Base-by-base conservation (phyloP, 2,797 vertebrate genomes). In the Graptemys geographica region DNA sequence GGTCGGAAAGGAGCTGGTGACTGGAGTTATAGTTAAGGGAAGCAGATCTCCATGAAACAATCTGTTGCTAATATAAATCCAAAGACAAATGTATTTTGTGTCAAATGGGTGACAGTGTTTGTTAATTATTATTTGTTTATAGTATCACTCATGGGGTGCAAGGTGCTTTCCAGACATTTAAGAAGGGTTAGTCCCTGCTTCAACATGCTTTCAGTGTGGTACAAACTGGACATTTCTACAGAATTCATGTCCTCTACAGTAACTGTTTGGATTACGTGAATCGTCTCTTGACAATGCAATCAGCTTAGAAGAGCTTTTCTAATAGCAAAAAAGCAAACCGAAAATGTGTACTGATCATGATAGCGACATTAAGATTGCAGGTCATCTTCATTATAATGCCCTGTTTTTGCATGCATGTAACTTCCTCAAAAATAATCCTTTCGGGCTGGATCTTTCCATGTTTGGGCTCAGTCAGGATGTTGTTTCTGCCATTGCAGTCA, bases 1-100 rank as follows among this genome's bases (percentile, higher is more conserved):
- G 80, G 28, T 88, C 57, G 87, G 90, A 89, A 93, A 88, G 59
- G 55, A 37, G 33, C 47, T 37, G 82, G 79, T 87, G 95, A 94
- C 72, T 12, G 37, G 80, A 74, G 81, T 49, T 87, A 47, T 7
- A 51, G 59, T 62, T 76, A 56, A 79, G 41, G 65, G 11, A 83
- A 25, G 65, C 49, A 76, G 57, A 81, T 44, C 57, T 53, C 31
- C 62, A 11, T 59, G 90, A 87, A n/a, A 8, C 10, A 53, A 44
- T 0, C 81, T 86, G 55, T 55, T 92, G 72, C 23, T 44, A 76
- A 84, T 31, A 3, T 44, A 83, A 49, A 47, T 33, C 80, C 57
- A 87, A 90, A 78, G 91, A 52, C 51, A 7, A 13, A 15, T 49
- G 28, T 12, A 3, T 51, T 91, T 81, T 78, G n/a, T 49, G 88